Conservation (phyloP, 2,113 vertebrate species). For the Nothobranchius kuhntae region DNA sequence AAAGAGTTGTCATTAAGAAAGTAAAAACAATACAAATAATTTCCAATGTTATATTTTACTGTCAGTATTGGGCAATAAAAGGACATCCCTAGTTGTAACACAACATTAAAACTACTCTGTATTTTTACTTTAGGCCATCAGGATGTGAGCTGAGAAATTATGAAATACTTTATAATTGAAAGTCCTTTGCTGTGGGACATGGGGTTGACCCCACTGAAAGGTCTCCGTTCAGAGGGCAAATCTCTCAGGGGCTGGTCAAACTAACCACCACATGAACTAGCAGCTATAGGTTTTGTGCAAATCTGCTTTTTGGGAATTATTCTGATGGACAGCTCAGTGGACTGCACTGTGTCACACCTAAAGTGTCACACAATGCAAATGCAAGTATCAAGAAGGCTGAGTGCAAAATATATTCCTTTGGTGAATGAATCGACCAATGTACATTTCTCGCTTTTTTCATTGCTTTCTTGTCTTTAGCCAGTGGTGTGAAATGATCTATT, state of each 20-base stretch:
- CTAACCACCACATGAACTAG: conserved; percentile 69
- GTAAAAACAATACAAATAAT: too few relatives aligned
- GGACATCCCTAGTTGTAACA: too few relatives aligned
- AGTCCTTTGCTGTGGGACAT: conserved; percentile 62
- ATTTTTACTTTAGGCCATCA: conserved; percentile 28
- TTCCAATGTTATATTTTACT: too few relatives aligned
- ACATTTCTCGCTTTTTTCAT: conserved; percentile 32
- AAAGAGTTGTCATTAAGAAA: too few relatives aligned
- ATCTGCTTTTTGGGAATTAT: conserved; percentile 37
- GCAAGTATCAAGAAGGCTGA: conserved; percentile 14
- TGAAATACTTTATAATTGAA: conserved; percentile 64
- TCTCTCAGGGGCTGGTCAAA: conserved; percentile 70
- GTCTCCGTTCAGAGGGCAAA: conserved; percentile 64
- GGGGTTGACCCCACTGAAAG: conserved; percentile 58
- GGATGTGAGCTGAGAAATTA: conserved; percentile 42
- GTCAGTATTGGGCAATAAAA: too few relatives aligned
- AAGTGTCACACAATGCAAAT: conserved; percentile 22
- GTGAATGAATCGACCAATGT: conserved; percentile 31
- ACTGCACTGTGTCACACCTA: conserved; percentile 15
- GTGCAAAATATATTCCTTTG: conserved; percentile 12
- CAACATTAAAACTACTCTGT: background rate
- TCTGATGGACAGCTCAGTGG: conserved; percentile 41
- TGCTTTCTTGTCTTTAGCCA: conserved; percentile 34
- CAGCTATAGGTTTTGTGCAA: conserved; percentile 29
- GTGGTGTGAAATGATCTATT: conserved; percentile 28